A percentile compares a stretch with the other conserved stretches of the same genome.
These are phyloP conservation scores for Caerostris darwini DNA, from an alignment of 1,140 invertebrate genomes.

Conservation along the genomic window DNA sequence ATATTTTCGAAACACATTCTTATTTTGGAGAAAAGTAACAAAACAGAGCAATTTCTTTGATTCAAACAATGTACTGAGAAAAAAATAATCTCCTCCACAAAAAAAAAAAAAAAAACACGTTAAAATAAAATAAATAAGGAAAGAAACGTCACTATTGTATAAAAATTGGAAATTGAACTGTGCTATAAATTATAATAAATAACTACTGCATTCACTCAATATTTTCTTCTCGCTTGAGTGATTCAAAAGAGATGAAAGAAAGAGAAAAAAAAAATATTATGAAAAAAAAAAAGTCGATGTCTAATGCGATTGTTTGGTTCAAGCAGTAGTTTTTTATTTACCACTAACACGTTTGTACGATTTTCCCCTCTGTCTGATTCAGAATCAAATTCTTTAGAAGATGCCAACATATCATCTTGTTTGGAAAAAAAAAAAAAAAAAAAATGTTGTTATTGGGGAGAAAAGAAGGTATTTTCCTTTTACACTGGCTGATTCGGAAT, in stretches of 20 bases:
- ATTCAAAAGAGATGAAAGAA: not conserved
- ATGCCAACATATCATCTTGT: too few species aligned
- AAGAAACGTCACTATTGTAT: not conserved
- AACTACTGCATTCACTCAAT: constrained; percentile 4
- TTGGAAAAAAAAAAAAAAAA: too few species aligned
- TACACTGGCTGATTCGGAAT: not conserved
- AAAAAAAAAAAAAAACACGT: constrained; percentile 25
- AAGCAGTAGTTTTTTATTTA: not conserved
- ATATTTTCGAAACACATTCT: not conserved
- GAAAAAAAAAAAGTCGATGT: not conserved
- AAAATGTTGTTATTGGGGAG: too few species aligned
- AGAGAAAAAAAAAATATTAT: not conserved
- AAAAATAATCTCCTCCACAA: not conserved
- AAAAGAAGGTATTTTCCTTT: not conserved
- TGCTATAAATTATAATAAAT: not conserved
- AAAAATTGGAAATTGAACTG: not conserved
- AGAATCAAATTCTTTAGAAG: too few species aligned
- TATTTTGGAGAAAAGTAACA: not conserved
- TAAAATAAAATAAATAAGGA: not conserved
- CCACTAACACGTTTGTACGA: not conserved
- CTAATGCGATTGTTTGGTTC: not conserved
- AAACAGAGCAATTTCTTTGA: not conserved
- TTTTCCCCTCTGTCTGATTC: not conserved
- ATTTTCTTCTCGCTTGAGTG: constrained; percentile 41
- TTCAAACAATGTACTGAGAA: not conserved